Conservation (phyloP, 2,797 vertebrate genomes). For the Notoglanidium macrostoma region DNA sequence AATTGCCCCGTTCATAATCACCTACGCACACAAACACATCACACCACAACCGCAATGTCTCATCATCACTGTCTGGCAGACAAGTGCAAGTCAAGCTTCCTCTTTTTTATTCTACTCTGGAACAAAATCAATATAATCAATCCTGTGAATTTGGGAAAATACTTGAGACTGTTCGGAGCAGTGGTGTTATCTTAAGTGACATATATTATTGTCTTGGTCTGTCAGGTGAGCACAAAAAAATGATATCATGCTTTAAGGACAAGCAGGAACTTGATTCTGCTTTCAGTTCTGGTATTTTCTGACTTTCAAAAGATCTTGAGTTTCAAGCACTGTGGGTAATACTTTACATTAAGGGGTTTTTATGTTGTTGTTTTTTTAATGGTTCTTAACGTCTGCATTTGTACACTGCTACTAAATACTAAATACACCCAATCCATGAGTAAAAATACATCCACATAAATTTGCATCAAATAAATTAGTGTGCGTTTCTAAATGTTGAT, state of each 20-base stretch:
- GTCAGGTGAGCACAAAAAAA: background rate
- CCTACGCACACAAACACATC: background rate
- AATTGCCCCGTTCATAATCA: conserved; percentile 15
- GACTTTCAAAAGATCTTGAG: background rate
- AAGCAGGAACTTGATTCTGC: conserved; percentile 33
- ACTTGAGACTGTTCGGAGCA: background rate
- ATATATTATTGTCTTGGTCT: background rate
- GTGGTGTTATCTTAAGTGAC: background rate
- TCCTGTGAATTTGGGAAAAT: background rate
- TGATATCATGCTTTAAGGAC: background rate
- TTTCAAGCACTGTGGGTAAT: background rate
- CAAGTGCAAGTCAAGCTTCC: background rate
- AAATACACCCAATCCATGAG: too few relatives aligned
- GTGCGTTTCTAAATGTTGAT: background rate
- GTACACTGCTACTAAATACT: background rate
- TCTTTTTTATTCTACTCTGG: background rate
- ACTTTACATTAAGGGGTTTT: background rate
- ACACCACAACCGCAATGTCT: conserved; percentile 16
- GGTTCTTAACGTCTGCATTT: too few relatives aligned
- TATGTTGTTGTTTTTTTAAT: background rate
- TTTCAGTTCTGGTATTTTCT: conserved; percentile 25
- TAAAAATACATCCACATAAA: background rate
- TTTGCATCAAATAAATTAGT: background rate
- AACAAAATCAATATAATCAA: conserved; percentile 21
- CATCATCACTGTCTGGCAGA: background rate